Percentiles rank a stretch among this genome's conserved stretches.
Conservation (phyloP, 1,140 invertebrate genomes). For the Oryzaephilus surinamensis region DNA sequence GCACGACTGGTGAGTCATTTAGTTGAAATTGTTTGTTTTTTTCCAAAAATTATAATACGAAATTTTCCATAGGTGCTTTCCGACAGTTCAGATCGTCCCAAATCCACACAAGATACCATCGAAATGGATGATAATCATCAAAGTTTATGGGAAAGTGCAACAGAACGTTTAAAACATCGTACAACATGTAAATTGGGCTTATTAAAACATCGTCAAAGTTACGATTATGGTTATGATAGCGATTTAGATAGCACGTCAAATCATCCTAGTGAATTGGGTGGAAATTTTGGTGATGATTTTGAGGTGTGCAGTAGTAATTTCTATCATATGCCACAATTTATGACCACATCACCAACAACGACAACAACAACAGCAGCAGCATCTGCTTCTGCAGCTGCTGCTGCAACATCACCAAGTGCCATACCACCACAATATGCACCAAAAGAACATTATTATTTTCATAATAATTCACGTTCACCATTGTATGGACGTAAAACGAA, state of each 20-base stretch:
- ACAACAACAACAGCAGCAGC: too few relatives aligned
- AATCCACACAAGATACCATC: conserved; percentile 22
- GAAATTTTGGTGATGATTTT: conserved; percentile 9
- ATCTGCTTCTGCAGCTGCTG: too few relatives aligned
- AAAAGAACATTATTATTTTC: conserved; percentile 22
- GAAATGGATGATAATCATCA: conserved; percentile 24
- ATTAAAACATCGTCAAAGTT: conserved; percentile 23
- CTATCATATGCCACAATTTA: conserved; percentile 22
- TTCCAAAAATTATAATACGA: too few relatives aligned
- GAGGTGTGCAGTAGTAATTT: conserved; percentile 22
- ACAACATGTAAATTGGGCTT: conserved; percentile 29
- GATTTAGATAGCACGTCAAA: too few relatives aligned
- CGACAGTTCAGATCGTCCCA: conserved; percentile 19
- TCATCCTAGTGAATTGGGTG: conserved; percentile 13
- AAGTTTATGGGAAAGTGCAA: conserved; percentile 26
- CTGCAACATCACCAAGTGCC: conserved; percentile 22
- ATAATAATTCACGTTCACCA: conserved; percentile 11
- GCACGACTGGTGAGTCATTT: conserved; percentile 23
- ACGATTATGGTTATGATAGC: conserved; percentile 21
- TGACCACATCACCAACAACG: too few relatives aligned
- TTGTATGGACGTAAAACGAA: conserved; percentile 18
- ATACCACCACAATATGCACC: conserved; percentile 25
- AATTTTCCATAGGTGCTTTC: too few relatives aligned
- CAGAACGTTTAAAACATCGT: conserved; percentile 22
- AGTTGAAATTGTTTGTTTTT: too few relatives aligned